These are phyloP conservation scores for Pachyuromys duprasi DNA, from an alignment of 2,797 vertebrate species.

Conservation along the genomic window DNA sequence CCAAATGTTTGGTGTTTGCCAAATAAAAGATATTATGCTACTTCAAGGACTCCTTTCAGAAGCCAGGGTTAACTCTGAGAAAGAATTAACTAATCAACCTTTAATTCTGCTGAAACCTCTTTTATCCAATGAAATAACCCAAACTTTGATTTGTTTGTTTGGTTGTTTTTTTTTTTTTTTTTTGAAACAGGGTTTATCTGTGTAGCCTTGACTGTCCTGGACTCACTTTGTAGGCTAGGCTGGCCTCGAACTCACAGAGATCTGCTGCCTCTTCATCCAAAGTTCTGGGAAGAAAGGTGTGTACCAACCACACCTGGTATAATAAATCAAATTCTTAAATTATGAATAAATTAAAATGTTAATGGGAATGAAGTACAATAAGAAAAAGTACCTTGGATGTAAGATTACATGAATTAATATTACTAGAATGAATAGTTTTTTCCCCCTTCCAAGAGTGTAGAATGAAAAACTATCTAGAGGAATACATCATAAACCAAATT, in stretches of 20 bases:
- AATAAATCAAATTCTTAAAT: too few relatives aligned
- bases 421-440: not conserved
- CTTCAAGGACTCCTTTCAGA: not conserved
- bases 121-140: not conserved
- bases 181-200: too few relatives aligned
- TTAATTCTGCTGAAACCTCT: not conserved
- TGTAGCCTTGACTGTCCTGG: too few relatives aligned
- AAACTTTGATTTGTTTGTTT: not conserved
- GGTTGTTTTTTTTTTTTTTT: too few relatives aligned
- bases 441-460: not conserved
- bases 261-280: too few relatives aligned
- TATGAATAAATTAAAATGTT: not conserved
- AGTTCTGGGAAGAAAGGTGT: too few relatives aligned
- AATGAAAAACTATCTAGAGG: not conserved
- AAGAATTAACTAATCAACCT: not conserved
- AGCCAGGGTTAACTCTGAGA: not conserved
- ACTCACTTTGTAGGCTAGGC: too few relatives aligned
- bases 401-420: slow-evolving; percentile 18
- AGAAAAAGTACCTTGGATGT: not conserved
- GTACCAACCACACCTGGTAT: too few relatives aligned
- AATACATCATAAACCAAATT: not conserved
- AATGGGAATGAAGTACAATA: not conserved
- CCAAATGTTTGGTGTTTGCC: not conserved
- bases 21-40: not conserved
- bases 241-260: too few relatives aligned